Percentiles rank a stretch among this genome's conserved stretches.
phyloP scores from a whole-genome alignment of 1,140 invertebrate species.

The Harpegnathos saltator region DNA sequence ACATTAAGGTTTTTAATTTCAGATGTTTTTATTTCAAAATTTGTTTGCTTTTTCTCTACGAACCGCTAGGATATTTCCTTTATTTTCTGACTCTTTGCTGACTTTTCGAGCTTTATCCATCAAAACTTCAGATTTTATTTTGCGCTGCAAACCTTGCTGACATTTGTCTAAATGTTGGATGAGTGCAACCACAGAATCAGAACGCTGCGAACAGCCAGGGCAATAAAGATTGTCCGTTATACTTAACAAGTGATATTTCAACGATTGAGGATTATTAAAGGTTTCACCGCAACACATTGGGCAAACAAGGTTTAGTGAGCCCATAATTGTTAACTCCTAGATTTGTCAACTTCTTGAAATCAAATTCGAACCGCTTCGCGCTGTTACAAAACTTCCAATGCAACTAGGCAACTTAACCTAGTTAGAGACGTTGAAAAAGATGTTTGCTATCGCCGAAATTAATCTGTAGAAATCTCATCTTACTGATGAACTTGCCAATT shows the following conservation, averaged over 20 bases:
- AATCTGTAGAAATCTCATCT: conserved; percentile 17
- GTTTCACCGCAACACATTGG: conserved; percentile 89
- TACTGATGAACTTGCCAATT: neutral
- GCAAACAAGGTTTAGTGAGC: conserved; percentile 86
- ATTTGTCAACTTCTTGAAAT: neutral
- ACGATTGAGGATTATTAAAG: conserved; percentile 86
- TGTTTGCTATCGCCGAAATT: conserved; percentile 7
- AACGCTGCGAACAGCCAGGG: conserved; percentile 86
- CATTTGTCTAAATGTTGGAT: conserved; percentile 86
- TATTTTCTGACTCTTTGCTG: conserved; percentile 39
- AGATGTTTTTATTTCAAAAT: neutral
- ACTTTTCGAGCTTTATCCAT: conserved; percentile 1
- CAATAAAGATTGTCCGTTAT: conserved; percentile 88
- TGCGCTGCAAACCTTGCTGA: conserved; percentile 65
- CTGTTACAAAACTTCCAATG: neutral
- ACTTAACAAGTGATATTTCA: conserved; percentile 88
- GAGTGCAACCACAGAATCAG: conserved; percentile 85
- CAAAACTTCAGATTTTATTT: conserved; percentile 13
- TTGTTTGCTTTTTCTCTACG: neutral
- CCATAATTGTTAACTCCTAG: conserved; percentile 85
- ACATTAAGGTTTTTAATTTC: neutral
- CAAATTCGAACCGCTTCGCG: conserved; percentile 2
- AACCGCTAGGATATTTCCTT: conserved; percentile 63
- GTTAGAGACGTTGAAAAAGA: conserved; percentile 46
- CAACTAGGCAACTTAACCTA: conserved; percentile 67